These are phyloP conservation scores for Barnardius zonarius DNA, from an alignment of 2,113 vertebrate genomes.

Conservation along the genomic window DNA sequence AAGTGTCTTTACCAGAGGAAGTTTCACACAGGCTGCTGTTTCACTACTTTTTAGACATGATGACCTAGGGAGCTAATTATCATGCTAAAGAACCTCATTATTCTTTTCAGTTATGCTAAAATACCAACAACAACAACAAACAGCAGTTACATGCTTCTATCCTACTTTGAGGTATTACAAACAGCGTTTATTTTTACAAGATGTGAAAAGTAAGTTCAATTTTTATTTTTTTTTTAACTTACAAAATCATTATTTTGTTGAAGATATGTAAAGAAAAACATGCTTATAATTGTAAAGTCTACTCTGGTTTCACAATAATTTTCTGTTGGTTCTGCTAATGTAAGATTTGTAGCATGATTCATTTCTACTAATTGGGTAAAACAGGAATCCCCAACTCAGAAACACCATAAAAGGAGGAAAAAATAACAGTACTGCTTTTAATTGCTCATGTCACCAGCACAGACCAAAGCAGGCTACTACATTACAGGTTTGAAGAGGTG, in stretches of 20 bases:
- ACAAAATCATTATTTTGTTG: neutral
- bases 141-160: neutral
- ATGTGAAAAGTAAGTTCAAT: neutral
- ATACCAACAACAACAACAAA: neutral
- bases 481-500: neutral
- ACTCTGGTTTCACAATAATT: neutral
- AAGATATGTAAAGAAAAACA: neutral
- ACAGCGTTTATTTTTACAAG: neutral
- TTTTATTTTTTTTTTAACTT: neutral
- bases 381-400: neutral
- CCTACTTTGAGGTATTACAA: neutral
- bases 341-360: neutral
- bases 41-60: neutral
- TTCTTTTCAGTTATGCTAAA: neutral
- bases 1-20: neutral
- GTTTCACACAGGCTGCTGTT: neutral
- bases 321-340: neutral
- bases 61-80: conserved; percentile 31
- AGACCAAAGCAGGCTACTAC: neutral
- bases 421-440: neutral
- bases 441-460: neutral
- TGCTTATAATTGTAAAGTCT: neutral
- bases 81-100: conserved; percentile 37
- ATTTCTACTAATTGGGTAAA: neutral
- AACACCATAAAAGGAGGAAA: neutral